Evolutionary conservation across 2,797 vertebrate genomes (phyloP).

Genomic region (Mastacembelus armatus): DNA sequence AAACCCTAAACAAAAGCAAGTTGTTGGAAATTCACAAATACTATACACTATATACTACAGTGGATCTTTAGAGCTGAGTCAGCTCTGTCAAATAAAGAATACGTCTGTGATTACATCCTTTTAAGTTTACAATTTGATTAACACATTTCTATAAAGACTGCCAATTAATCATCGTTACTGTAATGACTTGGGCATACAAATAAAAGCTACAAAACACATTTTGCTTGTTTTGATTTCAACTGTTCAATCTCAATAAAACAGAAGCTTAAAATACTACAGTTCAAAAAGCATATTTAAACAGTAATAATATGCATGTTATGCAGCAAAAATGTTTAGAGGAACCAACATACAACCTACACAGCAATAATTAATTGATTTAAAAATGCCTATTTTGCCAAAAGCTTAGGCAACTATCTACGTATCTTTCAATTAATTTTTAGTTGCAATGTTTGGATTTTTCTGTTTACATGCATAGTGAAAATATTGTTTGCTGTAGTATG

Average conservation of each 20-base stretch:
- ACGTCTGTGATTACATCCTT: neutral
- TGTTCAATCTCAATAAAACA: constrained; percentile 31
- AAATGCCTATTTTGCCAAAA: neutral
- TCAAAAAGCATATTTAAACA: constrained; percentile 2
- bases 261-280: constrained; percentile 23
- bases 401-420: neutral
- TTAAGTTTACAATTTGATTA: neutral
- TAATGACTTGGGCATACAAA: constrained; percentile 4
- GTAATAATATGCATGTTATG: constrained; percentile 5
- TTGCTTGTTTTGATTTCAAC: constrained; percentile 25
- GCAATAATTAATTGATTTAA: constrained; percentile 4
- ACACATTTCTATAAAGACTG: neutral
- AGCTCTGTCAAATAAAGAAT: constrained; percentile 8
- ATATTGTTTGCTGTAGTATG: constrained; percentile 1
- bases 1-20: neutral
- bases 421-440: neutral
- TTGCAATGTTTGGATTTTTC: constrained; percentile 5
- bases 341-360: too few species aligned
- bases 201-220: neutral
- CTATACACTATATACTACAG: too few species aligned
- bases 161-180: constrained; percentile 3
- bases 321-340: neutral
- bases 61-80: constrained; percentile 32
- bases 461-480: neutral
- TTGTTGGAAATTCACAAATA: constrained; percentile 20